Base-by-base conservation (phyloP, 2,113 vertebrate genomes). In the Brachypodius melanocephalos region DNA sequence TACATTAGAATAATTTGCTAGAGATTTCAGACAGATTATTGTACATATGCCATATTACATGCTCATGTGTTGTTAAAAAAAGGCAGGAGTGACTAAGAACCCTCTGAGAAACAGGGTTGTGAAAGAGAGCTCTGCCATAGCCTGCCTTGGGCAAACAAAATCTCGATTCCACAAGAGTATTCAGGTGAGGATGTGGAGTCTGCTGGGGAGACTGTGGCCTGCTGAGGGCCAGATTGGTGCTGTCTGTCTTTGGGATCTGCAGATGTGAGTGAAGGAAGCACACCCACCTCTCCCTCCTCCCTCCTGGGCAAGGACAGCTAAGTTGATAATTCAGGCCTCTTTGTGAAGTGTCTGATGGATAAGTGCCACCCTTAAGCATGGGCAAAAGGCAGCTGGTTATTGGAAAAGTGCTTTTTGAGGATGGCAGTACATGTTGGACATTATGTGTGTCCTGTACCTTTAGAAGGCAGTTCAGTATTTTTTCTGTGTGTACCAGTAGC, bases 1-100 rank as follows among this genome's bases (percentile, higher is more conserved):
- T 11, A 36, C 10, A 19, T 25, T 28, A 31, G 48, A 63, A 66
- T 34, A 63, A 66, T 61, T 42, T 72, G 10, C 29, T 79, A 15
- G 43, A 73, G 46, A 93, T 93, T 93, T 91, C 68, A 65, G 58
- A 73, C 29, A 68, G 24, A 71, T 78, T 76, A 43, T 49, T 21
- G n/a, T 63, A 25, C 32, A 38, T 32, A 21, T 42, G 32, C 22
- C 14, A 8, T 42, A 38, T 61, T 84, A 24, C 48, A 12, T 66
- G 38, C 59, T 62, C 17, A 12, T 71, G 16, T 67, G 40, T 61
- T 96, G 83, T 75, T 90, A 48, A 57, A 71, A 73, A 49, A 42
- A n/a, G 17, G 42, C 90, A 29, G 24, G 36, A 57, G 87, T 89
- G 73, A 78, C 49, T 75, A 46, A 85, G 75, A 88, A 20, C 18